Base-by-base conservation (phyloP, 2,888 invertebrate species). In the Criorhina ranunculi region DNA sequence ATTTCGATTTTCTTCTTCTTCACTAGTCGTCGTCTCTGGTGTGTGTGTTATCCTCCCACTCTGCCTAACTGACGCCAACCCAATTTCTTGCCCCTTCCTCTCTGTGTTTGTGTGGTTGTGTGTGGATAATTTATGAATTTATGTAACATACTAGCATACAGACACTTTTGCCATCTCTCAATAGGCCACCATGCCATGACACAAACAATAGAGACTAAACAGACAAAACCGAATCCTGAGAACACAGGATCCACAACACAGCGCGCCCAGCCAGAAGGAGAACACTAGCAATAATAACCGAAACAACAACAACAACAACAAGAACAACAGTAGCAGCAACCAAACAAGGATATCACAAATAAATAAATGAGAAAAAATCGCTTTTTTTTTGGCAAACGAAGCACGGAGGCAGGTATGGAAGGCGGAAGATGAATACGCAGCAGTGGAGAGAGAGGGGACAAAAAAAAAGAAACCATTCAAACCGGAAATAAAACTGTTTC, bases 111-210 rank as follows among this genome's bases (percentile, higher is more conserved):
- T 60, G 29, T 64, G n/a, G n/a, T n/a, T n/a, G 82, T 77, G 72
- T 62, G 72, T 12, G 59, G 59, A 80, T 85, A 85, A 85, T 85
- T 85, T 85, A 85, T 80, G 85, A 85, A 85, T 85, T 85, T 85
- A 69, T 85, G 66, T 80, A 76, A 85, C 75, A 80, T 46, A 66
- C 73, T 57, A 79, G 57, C 69, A 44, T 57, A 69, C 79, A 85
- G 85, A 79, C 75, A 79, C 75, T 46, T 37, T 70, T 51, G 37
- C 73, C 79, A 75, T 64, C 75, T 85, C 53, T 49, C 80, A 85
- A 80, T 80, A 80, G 80, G 79, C 80, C 59, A 70, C 75, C 75
- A 75, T 70, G 79, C 60, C 40, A 83, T 59, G 75, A 66, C 75
- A 79, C 79, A 79, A 79, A 79, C 67, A 73, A 85, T 75, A 70